phyloP scores from a whole-genome alignment of 2,113 vertebrate genomes.

The Pao palembangensis region DNA sequence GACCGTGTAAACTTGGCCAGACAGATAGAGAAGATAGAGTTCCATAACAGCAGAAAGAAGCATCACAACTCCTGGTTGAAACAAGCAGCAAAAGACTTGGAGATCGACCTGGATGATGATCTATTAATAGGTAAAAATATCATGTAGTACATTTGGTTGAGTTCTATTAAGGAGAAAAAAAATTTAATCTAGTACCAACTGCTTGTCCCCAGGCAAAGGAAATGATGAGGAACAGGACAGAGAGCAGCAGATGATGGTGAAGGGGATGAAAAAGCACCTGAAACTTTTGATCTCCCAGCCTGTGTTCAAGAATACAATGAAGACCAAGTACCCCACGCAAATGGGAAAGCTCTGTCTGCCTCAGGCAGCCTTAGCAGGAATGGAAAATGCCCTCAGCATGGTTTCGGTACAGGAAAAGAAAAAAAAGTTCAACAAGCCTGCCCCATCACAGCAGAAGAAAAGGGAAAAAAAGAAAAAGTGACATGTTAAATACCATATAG shows the following conservation, averaged over 20 bases:
- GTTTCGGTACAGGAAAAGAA: slow-evolving; percentile 69
- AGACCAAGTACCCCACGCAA: slow-evolving; percentile 92
- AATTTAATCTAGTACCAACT: background rate
- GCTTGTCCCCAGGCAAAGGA: slow-evolving; percentile 56
- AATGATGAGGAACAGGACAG: slow-evolving; percentile 77
- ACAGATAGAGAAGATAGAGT: slow-evolving; percentile 91
- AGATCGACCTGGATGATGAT: slow-evolving; percentile 86
- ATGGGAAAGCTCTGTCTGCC: slow-evolving; percentile 80
- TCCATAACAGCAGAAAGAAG: slow-evolving; percentile 84
- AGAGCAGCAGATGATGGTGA: slow-evolving; percentile 83
- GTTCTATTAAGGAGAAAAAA: too few relatives aligned
- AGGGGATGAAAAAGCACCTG: slow-evolving; percentile 87
- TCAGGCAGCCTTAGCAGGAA: slow-evolving; percentile 33
- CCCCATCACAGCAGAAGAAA: slow-evolving; percentile 63
- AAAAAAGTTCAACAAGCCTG: slow-evolving; percentile 22
- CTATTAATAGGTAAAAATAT: slow-evolving; percentile 65
- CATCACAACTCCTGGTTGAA: slow-evolving; percentile 93
- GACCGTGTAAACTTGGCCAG: slow-evolving; percentile 85
- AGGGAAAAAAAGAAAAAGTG: slow-evolving; percentile 21
- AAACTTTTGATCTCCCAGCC: slow-evolving; percentile 84
- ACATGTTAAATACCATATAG: slow-evolving; percentile 12
- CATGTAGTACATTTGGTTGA: background rate
- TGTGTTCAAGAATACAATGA: slow-evolving; percentile 80
- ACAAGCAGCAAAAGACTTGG: slow-evolving; percentile 88
- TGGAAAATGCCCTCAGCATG: slow-evolving; percentile 77